Evolutionary conservation across 1,140 invertebrate species (phyloP), one percentile per base, ranked within the genome.

Genomic region (Parasteatoda tepidariorum): DNA sequence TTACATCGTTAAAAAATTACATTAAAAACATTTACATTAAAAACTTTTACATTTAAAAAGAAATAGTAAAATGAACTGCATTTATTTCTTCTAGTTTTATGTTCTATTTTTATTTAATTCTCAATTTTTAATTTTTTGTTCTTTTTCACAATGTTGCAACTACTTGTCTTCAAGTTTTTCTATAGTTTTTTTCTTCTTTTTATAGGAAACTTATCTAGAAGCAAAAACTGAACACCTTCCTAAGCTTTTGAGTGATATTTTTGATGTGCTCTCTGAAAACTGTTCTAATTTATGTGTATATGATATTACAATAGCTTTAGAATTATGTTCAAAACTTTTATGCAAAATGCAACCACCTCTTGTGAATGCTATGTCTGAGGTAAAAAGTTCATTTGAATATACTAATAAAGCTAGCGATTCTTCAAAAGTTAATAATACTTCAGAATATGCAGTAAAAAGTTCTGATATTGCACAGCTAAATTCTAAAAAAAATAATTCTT

Each of bases 141-240:
- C n/a, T n/a, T n/a, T n/a, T n/a, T n/a, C n/a, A n/a, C n/a, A n/a
- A n/a, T n/a, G n/a, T n/a, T n/a, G n/a, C n/a, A n/a, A n/a, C n/a
- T n/a, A n/a, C n/a, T n/a, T n/a, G n/a, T n/a, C n/a, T n/a, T n/a
- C n/a, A n/a, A n/a, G n/a, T n/a, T n/a, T n/a, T n/a, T n/a, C n/a
- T n/a, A n/a, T n/a, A 11, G 66, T 33, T 79, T 67, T 24, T 79
- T 59, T 34, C 5, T 48, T 70, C 3, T 79, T 31, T 1, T 75
- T 70, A 64, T 28, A 84, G 70, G 95, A 96, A 87, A 93, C 94
- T 31, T 95, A 94, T 86, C 90, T 92, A 34, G 94, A 96, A 86
- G 95, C 93, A 15, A 93, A 94, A n/a, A 93, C 93, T 6, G 93
- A 95, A 84, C 94, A 95, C 87, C 88, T 96, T 15, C 95, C 94